A percentile compares a stretch with the other conserved stretches of the same genome.
Evolutionary conservation across 2,888 invertebrate genomes (phyloP).

Genomic region (Volucella zonaria): DNA sequence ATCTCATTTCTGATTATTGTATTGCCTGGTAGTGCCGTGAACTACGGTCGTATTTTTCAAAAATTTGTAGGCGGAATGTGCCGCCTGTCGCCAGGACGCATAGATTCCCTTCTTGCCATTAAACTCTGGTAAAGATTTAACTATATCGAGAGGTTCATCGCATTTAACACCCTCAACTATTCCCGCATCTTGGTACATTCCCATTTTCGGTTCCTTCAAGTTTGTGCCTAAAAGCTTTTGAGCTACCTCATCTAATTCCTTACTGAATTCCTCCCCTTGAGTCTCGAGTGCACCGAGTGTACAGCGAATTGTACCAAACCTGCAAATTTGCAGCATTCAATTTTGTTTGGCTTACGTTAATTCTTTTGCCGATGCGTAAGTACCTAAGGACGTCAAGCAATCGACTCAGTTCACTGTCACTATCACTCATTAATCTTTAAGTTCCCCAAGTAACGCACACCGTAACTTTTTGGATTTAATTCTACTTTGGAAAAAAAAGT

Average conservation of each 20-base stretch:
- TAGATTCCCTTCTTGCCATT: conserved; percentile 7
- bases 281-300: conserved; percentile 6
- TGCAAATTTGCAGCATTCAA: conserved; percentile 10
- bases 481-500: no score
- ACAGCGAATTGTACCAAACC: conserved; percentile 31
- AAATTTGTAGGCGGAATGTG: conserved; percentile 54
- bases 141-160: conserved; percentile 11
- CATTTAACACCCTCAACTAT: conserved; percentile 12
- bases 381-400: not conserved
- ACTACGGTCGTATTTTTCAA: conserved; percentile 46
- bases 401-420: conserved; percentile 16
- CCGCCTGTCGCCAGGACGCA: conserved; percentile 43
- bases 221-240: conserved; percentile 1
- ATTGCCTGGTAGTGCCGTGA: conserved; percentile 58
- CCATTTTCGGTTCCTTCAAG: conserved; percentile 3
- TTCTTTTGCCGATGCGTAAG: conserved; percentile 11
- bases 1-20: conserved; percentile 62
- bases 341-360: conserved; percentile 5
- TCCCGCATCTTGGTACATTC: conserved; percentile 6
- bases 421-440: not conserved
- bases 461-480: no score
- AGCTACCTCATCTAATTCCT: conserved; percentile 14
- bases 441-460: no score
- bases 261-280: conserved; percentile 21
- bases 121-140: conserved; percentile 39